Evolutionary conservation across 1,140 invertebrate genomes (phyloP).

Genomic region (Pseudomyrmex pallidus): DNA sequence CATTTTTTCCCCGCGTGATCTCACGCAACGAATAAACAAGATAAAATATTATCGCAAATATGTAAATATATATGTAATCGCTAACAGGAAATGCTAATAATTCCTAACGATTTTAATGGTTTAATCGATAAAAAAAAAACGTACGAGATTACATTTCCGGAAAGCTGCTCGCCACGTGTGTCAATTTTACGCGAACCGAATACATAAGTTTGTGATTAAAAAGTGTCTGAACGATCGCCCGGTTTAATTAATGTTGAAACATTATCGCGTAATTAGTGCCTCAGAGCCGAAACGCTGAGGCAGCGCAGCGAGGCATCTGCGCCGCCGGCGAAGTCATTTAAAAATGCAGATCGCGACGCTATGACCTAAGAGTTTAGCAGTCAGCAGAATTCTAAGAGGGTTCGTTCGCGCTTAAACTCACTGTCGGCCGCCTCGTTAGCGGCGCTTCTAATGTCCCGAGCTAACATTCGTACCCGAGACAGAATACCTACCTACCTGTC

Average conservation of each 20-base stretch:
- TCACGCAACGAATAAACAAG: neutral
- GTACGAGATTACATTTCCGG: too few relatives aligned
- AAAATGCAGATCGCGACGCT: constrained; percentile 67
- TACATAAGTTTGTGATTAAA: too few relatives aligned
- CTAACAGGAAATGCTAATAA: too few relatives aligned
- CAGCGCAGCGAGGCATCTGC: constrained; percentile 40
- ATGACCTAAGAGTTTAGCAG: constrained; percentile 58
- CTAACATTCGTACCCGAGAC: constrained; percentile 8
- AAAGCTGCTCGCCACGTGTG: too few relatives aligned
- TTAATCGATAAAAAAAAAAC: too few relatives aligned
- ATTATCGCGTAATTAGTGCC: constrained; percentile 39
- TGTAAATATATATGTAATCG: neutral
- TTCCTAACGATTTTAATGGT: too few relatives aligned
- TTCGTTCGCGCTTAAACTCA: constrained; percentile 45
- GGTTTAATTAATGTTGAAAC: constrained; percentile 50
- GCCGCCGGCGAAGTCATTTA: constrained; percentile 59
- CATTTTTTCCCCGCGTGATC: neutral
- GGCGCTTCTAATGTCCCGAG: constrained; percentile 29
- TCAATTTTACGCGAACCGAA: too few relatives aligned
- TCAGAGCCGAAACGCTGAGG: constrained; percentile 58
- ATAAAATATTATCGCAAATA: neutral
- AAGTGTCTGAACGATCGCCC: constrained; percentile 4
- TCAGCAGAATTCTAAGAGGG: constrained; percentile 71
- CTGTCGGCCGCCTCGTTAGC: constrained; percentile 47
- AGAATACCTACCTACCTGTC: neutral